Percentiles rank a stretch among this genome's conserved stretches.
Evolutionary conservation across 2,888 invertebrate species (phyloP).

Genomic region (Drosophila merina): DNA sequence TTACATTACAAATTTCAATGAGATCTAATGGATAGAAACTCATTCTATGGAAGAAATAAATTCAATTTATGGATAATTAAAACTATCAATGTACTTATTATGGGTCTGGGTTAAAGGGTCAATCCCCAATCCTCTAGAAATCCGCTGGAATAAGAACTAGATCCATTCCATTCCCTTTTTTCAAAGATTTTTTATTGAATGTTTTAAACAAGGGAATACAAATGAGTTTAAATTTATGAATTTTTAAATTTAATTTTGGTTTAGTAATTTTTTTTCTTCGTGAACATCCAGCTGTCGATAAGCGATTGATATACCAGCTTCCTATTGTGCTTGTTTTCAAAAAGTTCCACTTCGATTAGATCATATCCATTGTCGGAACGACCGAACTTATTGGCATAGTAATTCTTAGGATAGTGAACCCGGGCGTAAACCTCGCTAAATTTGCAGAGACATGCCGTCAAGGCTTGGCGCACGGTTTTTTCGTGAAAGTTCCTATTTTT

Average conservation of each 20-base stretch:
- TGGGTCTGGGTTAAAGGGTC: neutral
- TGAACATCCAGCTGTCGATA: conserved; percentile 41
- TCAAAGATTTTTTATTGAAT: no score
- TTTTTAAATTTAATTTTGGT: no score
- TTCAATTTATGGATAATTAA: conserved; percentile 74
- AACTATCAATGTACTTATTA: conserved; percentile 5
- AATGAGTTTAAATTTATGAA: no score
- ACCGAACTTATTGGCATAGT: conserved; percentile 8
- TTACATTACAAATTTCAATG: conserved; percentile 73
- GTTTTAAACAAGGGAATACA: no score
- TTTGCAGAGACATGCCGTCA: conserved; percentile 60
- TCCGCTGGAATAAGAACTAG: no score
- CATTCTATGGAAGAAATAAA: conserved; percentile 75
- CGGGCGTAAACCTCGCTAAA: conserved; percentile 61
- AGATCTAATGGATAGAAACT: conserved; percentile 61
- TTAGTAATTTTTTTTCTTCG: conserved; percentile 3
- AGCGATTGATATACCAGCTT: conserved; percentile 52
- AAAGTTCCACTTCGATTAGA: conserved; percentile 58
- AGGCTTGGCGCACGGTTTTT: conserved; percentile 74
- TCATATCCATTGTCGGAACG: neutral
- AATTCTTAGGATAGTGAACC: conserved; percentile 55
- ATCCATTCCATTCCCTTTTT: no score
- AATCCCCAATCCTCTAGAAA: no score
- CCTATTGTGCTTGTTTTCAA: conserved; percentile 16
- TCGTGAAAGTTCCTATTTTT: conserved; percentile 82